phyloP scores from a whole-genome alignment of 2,888 invertebrate genomes.

The Rugalucina vietnamica region DNA sequence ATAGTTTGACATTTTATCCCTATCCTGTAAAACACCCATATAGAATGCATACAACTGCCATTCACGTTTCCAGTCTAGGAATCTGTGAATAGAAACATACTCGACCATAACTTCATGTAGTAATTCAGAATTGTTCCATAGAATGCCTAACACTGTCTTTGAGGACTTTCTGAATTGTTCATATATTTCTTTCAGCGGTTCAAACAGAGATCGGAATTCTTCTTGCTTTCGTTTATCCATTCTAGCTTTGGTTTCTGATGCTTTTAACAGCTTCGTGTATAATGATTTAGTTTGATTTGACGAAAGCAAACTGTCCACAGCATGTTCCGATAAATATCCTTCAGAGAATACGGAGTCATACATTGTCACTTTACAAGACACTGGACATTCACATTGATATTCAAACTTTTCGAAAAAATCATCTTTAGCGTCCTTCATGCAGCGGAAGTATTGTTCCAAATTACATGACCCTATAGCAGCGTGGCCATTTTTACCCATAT shows the following conservation, averaged over 20 bases:
- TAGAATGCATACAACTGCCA: too few species aligned
- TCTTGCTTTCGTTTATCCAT: constrained; percentile 66
- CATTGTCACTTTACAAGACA: constrained; percentile 71
- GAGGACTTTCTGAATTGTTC: too few species aligned
- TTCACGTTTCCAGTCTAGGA: too few species aligned
- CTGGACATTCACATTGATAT: constrained; percentile 70
- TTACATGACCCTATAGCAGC: constrained; percentile 42
- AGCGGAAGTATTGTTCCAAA: constrained; percentile 32
- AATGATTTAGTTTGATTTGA: constrained; percentile 45
- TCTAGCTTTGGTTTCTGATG: constrained; percentile 66
- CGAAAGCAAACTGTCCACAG: constrained; percentile 65
- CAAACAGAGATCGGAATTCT: too few species aligned
- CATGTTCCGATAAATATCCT: constrained; percentile 72
- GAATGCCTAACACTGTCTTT: too few species aligned
- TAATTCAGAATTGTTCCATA: too few species aligned
- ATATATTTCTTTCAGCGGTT: too few species aligned
- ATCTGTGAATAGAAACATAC: too few species aligned
- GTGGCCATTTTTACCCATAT: constrained; percentile 58
- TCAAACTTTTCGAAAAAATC: background rate
- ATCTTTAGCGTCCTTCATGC: constrained; percentile 38
- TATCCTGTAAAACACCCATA: too few species aligned
- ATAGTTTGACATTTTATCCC: too few species aligned
- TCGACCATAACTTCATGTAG: too few species aligned
- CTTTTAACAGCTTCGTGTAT: constrained; percentile 41
- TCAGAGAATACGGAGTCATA: constrained; percentile 76